Percentiles rank a stretch among this genome's conserved stretches.
phyloP scores from a whole-genome alignment of 2,888 invertebrate species.

The Drosophila villosipedis region DNA sequence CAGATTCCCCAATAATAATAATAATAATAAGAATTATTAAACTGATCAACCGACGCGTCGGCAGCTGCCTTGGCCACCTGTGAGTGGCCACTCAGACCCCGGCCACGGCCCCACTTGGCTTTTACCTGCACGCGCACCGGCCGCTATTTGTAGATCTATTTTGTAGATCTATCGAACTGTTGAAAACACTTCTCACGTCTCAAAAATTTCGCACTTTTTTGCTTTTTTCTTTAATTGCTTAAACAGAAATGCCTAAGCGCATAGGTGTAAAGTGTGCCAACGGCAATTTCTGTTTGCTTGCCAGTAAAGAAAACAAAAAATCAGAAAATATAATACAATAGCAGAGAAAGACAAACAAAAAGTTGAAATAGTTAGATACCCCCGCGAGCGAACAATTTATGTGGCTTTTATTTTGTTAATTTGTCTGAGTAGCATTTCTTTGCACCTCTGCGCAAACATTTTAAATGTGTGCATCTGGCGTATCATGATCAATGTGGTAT shows the following conservation, averaged over 20 bases:
- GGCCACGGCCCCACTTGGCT: slow-evolving; percentile 29
- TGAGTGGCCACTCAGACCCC: slow-evolving; percentile 20
- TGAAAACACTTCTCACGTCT: slow-evolving; percentile 72
- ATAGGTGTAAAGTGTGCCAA: slow-evolving; percentile 79
- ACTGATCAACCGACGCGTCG: slow-evolving; percentile 48
- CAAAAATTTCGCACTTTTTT: slow-evolving; percentile 56
- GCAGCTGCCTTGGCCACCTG: slow-evolving; percentile 50
- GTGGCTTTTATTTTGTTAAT: slow-evolving; percentile 66
- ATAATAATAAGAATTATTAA: slow-evolving; percentile 45
- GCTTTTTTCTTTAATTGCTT: slow-evolving; percentile 51
- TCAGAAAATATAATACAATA: background rate
- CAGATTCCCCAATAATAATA: too few relatives aligned
- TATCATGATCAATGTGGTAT: slow-evolving; percentile 57
- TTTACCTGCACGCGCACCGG: slow-evolving; percentile 36
- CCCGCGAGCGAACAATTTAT: slow-evolving; percentile 40
- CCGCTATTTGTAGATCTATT: slow-evolving; percentile 36
- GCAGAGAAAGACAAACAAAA: slow-evolving; percentile 16
- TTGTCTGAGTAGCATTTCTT: slow-evolving; percentile 54
- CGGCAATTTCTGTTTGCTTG: slow-evolving; percentile 55
- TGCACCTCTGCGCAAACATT: slow-evolving; percentile 56
- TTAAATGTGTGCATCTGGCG: slow-evolving; percentile 33
- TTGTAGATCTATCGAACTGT: slow-evolving; percentile 48
- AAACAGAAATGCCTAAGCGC: slow-evolving; percentile 53
- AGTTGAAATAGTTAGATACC: slow-evolving; percentile 33
- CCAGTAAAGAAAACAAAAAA: slow-evolving; percentile 16